Evolutionary conservation across 2,888 invertebrate species (phyloP).

Genomic region (Zygogramma bicolorata): DNA sequence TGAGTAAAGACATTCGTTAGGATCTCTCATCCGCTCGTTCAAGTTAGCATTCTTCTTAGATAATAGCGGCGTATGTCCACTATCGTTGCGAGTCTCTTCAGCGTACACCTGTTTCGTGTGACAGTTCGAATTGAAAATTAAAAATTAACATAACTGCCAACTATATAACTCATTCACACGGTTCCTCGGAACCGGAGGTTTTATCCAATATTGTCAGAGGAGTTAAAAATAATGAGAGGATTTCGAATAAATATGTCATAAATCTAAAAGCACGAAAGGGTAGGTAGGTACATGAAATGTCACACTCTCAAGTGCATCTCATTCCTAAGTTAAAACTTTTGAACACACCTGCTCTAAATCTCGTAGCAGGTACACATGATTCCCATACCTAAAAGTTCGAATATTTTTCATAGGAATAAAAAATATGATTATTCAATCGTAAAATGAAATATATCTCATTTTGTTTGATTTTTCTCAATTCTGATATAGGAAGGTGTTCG

Average conservation of each 20-base stretch:
- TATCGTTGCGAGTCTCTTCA: not conserved
- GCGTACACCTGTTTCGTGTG: conserved; percentile 5
- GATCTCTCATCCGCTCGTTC: not conserved
- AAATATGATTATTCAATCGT: too few relatives aligned
- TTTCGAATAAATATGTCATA: not conserved
- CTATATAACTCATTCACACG: not conserved
- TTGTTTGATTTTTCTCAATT: too few relatives aligned
- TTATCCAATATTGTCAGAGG: not conserved
- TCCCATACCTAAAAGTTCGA: not conserved
- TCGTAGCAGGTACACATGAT: not conserved
- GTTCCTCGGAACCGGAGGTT: not conserved
- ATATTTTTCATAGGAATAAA: not conserved
- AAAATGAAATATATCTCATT: too few relatives aligned
- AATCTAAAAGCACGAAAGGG: not conserved
- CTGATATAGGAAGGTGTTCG: too few relatives aligned
- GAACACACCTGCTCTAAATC: not conserved
- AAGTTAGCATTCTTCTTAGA: not conserved
- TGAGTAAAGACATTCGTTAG: not conserved
- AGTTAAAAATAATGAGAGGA: not conserved
- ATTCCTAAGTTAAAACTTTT: not conserved
- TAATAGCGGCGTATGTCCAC: not conserved
- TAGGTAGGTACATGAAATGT: not conserved
- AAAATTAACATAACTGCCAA: not conserved
- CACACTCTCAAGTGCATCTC: not conserved
- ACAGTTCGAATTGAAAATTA: not conserved